Conservation (phyloP, 2,113 vertebrate genomes). For the Calidris pygmaea region DNA sequence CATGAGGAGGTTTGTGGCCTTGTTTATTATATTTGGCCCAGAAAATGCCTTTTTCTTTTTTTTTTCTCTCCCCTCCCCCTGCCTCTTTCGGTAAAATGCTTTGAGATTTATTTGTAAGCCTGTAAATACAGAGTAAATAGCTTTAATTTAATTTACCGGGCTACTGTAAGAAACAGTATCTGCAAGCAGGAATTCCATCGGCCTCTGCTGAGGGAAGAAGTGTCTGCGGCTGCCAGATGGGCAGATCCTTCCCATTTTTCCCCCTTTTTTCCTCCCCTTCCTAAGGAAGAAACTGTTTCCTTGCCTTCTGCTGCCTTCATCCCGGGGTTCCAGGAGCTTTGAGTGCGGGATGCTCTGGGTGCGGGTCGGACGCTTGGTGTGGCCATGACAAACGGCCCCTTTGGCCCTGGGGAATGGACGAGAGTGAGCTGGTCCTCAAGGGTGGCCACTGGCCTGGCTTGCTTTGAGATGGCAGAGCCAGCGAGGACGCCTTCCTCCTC, state of each 20-base stretch:
- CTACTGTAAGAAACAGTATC: slow-evolving; percentile 33
- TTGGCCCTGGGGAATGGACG: background rate
- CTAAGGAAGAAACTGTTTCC: background rate
- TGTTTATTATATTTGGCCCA: slow-evolving; percentile 65
- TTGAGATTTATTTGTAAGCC: slow-evolving; percentile 68
- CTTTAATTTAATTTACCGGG: slow-evolving; percentile 72
- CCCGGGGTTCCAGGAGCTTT: background rate
- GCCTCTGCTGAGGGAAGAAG: background rate
- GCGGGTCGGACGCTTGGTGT: accelerated
- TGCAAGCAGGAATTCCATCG: slow-evolving; percentile 11
- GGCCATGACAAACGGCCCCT: accelerated
- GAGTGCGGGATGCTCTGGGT: background rate
- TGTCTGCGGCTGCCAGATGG: background rate
- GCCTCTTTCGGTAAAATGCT: slow-evolving; percentile 54
- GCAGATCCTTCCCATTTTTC: background rate
- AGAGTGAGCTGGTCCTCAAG: accelerated
- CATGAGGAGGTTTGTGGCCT: slow-evolving; percentile 57
- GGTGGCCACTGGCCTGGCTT: background rate
- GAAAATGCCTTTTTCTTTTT: slow-evolving; percentile 36
- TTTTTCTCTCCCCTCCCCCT: background rate
- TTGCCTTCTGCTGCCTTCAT: background rate
- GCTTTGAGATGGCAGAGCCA: background rate
- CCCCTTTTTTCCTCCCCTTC: accelerated
- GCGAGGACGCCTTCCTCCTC: background rate
- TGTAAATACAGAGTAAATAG: slow-evolving; percentile 59